phyloP scores from a whole-genome alignment of 2,888 invertebrate genomes.

The Mesorhabditis sp. region DNA sequence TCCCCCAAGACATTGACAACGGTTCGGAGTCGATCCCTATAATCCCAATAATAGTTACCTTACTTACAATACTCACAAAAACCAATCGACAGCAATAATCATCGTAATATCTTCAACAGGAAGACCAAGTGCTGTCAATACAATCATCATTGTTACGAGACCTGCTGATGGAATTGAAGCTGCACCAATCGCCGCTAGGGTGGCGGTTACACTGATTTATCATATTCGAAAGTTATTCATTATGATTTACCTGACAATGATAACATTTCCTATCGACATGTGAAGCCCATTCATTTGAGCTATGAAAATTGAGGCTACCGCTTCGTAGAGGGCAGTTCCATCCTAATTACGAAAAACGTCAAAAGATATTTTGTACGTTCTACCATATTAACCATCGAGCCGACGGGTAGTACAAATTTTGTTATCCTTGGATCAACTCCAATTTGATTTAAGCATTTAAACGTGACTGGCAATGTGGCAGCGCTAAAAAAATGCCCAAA shows the following conservation, averaged over 20 bases:
- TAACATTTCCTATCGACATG: constrained; percentile 76
- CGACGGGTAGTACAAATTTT: constrained; percentile 65
- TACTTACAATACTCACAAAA: constrained; percentile 58
- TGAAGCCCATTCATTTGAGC: constrained; percentile 80
- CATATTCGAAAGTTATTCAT: constrained; percentile 9
- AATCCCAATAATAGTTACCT: constrained; percentile 6
- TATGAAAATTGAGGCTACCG: constrained; percentile 81
- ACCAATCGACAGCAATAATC: constrained; percentile 63
- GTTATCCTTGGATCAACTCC: constrained; percentile 68
- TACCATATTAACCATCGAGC: constrained; percentile 75
- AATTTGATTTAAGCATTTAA: constrained; percentile 69
- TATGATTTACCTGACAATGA: constrained; percentile 74
- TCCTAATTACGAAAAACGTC: constrained; percentile 57
- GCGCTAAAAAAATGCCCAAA: constrained; percentile 60
- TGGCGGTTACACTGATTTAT: constrained; percentile 78
- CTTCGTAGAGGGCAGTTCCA: constrained; percentile 70
- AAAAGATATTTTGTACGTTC: constrained; percentile 30
- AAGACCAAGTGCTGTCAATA: constrained; percentile 61
- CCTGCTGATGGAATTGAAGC: constrained; percentile 73
- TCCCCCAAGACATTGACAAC: constrained; percentile 88
- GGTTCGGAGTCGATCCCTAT: constrained; percentile 70
- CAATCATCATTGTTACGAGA: constrained; percentile 59
- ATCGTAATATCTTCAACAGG: constrained; percentile 61
- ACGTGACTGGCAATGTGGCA: constrained; percentile 69
- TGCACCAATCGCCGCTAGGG: constrained; percentile 92